Conservation (phyloP, 23 tunicate species). For the Corella eumyota region DNA sequence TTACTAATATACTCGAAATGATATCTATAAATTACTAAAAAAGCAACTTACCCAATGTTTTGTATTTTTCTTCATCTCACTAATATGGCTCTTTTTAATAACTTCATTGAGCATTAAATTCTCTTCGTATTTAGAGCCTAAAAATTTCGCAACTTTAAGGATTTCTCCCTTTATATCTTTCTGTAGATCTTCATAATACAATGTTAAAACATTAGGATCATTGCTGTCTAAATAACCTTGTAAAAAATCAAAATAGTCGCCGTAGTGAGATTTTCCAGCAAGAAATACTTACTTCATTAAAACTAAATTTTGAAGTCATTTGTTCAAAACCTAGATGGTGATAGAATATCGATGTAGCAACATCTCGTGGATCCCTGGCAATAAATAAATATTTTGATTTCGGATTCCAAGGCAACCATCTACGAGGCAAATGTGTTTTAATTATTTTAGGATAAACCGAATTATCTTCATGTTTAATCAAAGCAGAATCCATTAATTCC, state of each 20-base stretch:
- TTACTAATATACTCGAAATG: too few species aligned
- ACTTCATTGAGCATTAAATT: constrained; percentile 4
- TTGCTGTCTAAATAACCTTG: constrained; percentile 18
- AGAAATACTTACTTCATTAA: too few species aligned
- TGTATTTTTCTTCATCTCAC: constrained; percentile 3
- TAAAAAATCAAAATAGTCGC: constrained; percentile 23
- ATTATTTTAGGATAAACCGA: constrained; percentile 21
- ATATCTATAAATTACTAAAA: too few species aligned
- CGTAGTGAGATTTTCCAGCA: constrained; percentile 4
- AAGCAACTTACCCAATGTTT: constrained; percentile 20
- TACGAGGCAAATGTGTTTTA: constrained; percentile 19
- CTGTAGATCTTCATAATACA: constrained; percentile 34
- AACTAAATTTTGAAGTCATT: not conserved
- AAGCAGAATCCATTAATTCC: constrained; percentile 41
- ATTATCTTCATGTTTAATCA: constrained; percentile 1
- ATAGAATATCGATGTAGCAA: constrained; percentile 13
- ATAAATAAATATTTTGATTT: constrained; percentile 37
- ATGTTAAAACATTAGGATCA: constrained; percentile 18
- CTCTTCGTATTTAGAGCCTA: constrained; percentile 28
- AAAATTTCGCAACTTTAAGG: constrained; percentile 29
- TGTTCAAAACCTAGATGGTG: constrained; percentile 29
- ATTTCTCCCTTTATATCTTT: constrained; percentile 10
- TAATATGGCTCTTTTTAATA: constrained; percentile 14
- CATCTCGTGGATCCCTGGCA: constrained; percentile 56
- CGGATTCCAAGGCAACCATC: constrained; percentile 11